These are phyloP conservation scores for Dicyrtoma fusca DNA, from an alignment of 2,888 invertebrate genomes.

Conservation along the genomic window DNA sequence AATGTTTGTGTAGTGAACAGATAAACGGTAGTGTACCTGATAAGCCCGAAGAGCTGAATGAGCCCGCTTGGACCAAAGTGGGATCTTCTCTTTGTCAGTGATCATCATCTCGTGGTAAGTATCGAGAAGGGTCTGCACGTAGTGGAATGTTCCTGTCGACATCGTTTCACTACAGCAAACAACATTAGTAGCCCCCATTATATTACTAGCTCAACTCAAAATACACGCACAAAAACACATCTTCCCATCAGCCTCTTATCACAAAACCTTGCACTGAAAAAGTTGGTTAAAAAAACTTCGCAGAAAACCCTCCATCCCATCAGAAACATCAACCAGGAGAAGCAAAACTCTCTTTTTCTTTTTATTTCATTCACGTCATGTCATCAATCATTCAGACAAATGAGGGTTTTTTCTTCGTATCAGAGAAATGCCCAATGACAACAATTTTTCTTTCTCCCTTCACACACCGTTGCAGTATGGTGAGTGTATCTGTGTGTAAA, in stretches of 20 bases:
- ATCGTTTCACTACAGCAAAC: slow-evolving; percentile 79
- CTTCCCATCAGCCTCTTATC: slow-evolving; percentile 8
- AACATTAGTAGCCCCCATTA: slow-evolving; percentile 6
- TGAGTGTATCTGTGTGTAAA: slow-evolving; percentile 71
- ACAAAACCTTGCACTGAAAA: neutral
- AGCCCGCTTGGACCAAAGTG: slow-evolving; percentile 80
- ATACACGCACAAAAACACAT: neutral
- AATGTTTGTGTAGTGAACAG: neutral
- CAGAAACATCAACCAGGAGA: slow-evolving; percentile 28
- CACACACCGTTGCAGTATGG: neutral
- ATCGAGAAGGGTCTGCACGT: slow-evolving; percentile 90
- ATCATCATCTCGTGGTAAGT: slow-evolving; percentile 80
- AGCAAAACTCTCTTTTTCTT: slow-evolving; percentile 24
- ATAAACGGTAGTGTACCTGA: slow-evolving; percentile 59
- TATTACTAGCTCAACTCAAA: neutral
- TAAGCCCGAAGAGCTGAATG: slow-evolving; percentile 80
- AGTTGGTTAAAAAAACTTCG: neutral
- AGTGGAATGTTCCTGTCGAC: slow-evolving; percentile 88
- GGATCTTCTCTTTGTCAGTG: slow-evolving; percentile 81
- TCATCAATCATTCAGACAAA: slow-evolving; percentile 39
- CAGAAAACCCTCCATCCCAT: slow-evolving; percentile 22
- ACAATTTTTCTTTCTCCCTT: slow-evolving; percentile 7
- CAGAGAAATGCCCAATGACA: too few species aligned
- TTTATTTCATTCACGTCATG: slow-evolving; percentile 35
- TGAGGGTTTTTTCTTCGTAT: slow-evolving; percentile 24